These are phyloP conservation scores for Aldabrachelys gigantea DNA, from an alignment of 2,113 vertebrate species.

Conservation along the genomic window DNA sequence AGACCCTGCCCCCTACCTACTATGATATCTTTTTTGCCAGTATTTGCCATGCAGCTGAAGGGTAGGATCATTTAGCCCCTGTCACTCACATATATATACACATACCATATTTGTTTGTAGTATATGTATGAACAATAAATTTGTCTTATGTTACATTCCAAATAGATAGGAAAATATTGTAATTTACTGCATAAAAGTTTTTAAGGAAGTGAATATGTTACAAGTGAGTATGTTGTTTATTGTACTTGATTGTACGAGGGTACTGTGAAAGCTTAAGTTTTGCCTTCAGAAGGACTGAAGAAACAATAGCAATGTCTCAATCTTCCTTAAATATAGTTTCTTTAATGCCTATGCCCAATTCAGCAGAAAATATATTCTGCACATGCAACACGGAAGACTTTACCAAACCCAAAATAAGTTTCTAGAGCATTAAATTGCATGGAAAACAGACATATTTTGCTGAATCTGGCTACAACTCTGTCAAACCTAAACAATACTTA, in stretches of 20 bases:
- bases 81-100: not conserved
- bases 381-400: not conserved
- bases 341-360: not conserved
- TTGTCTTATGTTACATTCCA: not conserved
- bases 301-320: not conserved
- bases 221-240: not conserved
- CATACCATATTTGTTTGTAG: not conserved
- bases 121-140: not conserved
- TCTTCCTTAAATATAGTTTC: not conserved
- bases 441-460: not conserved
- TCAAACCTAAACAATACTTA: constrained; percentile 37
- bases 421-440: not conserved
- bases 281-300: not conserved
- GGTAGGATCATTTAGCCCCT: not conserved
- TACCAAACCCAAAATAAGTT: not conserved
- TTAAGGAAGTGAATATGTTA: not conserved
- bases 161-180: not conserved
- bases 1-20: not conserved
- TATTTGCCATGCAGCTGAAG: not conserved
- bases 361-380: not conserved
- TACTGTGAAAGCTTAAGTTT: not conserved
- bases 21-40: not conserved
- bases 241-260: not conserved
- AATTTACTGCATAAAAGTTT: not conserved
- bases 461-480: not conserved